phyloP scores from a whole-genome alignment of 1,140 invertebrate genomes.

The Daktulosphaira vitifoliae region DNA sequence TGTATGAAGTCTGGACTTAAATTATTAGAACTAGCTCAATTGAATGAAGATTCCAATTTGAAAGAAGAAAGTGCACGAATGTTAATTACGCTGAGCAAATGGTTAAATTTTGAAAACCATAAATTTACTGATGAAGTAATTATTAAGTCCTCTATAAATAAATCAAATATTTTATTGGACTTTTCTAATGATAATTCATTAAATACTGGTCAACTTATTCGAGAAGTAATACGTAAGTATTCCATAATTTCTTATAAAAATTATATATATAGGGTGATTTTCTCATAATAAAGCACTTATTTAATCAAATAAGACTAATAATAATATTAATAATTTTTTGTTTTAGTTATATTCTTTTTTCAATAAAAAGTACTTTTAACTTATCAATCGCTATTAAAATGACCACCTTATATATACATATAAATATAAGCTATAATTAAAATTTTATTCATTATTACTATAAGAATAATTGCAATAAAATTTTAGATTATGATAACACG shows the following conservation, averaged over 20 bases:
- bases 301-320: too few species aligned
- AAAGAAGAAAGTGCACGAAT: slow-evolving; percentile 26
- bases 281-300: too few species aligned
- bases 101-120: slow-evolving; percentile 13
- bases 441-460: too few species aligned
- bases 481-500: slow-evolving; percentile 10
- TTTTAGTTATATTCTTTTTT: too few species aligned
- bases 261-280: too few species aligned
- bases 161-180: slow-evolving; percentile 24
- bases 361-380: too few species aligned
- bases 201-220: slow-evolving; percentile 23
- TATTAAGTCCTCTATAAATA: slow-evolving; percentile 16
- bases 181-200: slow-evolving; percentile 20
- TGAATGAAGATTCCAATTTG: not conserved
- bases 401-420: too few species aligned
- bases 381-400: too few species aligned
- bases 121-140: slow-evolving; percentile 2
- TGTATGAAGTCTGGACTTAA: slow-evolving; percentile 23
- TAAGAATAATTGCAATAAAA: not conserved
- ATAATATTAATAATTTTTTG: too few species aligned
- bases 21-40: slow-evolving; percentile 22
- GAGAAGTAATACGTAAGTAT: slow-evolving; percentile 24
- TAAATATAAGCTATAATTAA: too few species aligned
- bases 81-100: slow-evolving; percentile 17
- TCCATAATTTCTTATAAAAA: too few species aligned